Evolutionary conservation across 2,113 vertebrate genomes (phyloP).

Genomic region (Dicaeum eximium): DNA sequence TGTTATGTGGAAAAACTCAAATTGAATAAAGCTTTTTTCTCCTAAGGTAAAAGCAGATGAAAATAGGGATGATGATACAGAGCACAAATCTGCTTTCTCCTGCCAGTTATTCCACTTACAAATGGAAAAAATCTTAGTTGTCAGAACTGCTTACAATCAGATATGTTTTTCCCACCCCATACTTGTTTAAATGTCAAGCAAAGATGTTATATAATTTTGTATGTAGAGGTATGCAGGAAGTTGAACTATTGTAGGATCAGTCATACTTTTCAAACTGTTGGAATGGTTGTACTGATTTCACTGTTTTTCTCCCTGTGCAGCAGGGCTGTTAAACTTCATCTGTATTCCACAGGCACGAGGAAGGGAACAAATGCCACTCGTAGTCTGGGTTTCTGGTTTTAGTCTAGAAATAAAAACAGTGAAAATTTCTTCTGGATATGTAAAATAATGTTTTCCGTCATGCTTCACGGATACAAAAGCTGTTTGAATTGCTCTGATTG

Average conservation of each 20-base stretch:
- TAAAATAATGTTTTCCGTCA: not conserved
- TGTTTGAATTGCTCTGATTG: not conserved
- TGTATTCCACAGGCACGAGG: not conserved
- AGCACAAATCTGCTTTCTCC: not conserved
- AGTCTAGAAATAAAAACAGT: not conserved
- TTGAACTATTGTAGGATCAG: not conserved
- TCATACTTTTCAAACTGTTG: not conserved
- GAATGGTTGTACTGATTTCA: not conserved
- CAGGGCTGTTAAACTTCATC: not conserved
- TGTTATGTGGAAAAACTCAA: conserved; percentile 1
- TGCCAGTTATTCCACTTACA: not conserved
- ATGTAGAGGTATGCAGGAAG: not conserved
- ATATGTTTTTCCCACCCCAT: not conserved
- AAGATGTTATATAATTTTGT: not conserved
- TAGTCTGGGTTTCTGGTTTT: not conserved
- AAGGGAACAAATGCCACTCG: not conserved
- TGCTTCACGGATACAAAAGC: not conserved
- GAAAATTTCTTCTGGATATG: not conserved
- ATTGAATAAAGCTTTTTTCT: not conserved
- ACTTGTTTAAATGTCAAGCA: not conserved
- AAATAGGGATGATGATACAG: not conserved
- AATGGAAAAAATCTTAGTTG: not conserved
- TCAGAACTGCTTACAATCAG: not conserved
- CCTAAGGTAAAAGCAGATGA: not conserved
- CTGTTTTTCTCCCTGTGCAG: not conserved